Percentiles rank a stretch among this genome's conserved stretches.
phyloP scores from a whole-genome alignment of 2,113 vertebrate species.

The Corydoras sp. region DNA sequence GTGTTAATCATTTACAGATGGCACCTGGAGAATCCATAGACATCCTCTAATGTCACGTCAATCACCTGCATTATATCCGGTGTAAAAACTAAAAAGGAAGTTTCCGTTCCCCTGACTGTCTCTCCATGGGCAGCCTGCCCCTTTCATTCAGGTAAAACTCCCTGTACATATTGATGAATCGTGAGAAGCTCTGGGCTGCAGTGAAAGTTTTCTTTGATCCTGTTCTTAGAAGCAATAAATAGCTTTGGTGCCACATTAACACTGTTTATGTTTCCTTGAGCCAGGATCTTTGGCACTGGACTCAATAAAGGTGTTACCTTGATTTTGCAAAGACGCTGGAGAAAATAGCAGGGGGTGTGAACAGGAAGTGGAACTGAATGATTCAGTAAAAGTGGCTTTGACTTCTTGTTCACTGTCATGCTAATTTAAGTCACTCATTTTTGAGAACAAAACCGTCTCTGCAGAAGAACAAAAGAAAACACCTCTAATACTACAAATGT shows the following conservation, averaged over 20 bases:
- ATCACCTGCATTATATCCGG: slow-evolving; percentile 36
- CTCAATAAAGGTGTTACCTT: slow-evolving; percentile 41
- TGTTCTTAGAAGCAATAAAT: slow-evolving; percentile 30
- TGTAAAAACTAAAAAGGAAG: slow-evolving; percentile 20
- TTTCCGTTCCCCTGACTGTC: slow-evolving; percentile 16
- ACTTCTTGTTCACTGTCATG: slow-evolving; percentile 34
- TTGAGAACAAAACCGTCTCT: slow-evolving; percentile 3
- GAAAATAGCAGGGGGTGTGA: slow-evolving; percentile 32
- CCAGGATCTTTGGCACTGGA: slow-evolving; percentile 15
- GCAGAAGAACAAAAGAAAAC: slow-evolving; percentile 28
- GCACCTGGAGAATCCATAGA: slow-evolving; percentile 21
- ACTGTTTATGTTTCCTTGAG: slow-evolving; percentile 25
- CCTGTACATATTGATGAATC: slow-evolving; percentile 34
- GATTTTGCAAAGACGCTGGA: slow-evolving; percentile 26
- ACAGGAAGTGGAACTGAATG: slow-evolving; percentile 26
- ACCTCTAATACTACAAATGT: not conserved
- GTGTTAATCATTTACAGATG: slow-evolving; percentile 41
- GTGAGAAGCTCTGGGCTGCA: slow-evolving; percentile 23
- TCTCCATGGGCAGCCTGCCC: slow-evolving; percentile 9
- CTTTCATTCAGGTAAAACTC: slow-evolving; percentile 30
- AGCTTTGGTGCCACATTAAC: slow-evolving; percentile 43
- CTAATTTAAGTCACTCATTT: slow-evolving; percentile 36
- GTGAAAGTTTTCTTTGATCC: slow-evolving; percentile 34
- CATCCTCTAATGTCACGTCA: slow-evolving; percentile 38
- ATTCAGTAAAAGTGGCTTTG: slow-evolving; percentile 16